Evolutionary conservation across 2,888 invertebrate species (phyloP).

Genomic region (Drosophila engyochracea): DNA sequence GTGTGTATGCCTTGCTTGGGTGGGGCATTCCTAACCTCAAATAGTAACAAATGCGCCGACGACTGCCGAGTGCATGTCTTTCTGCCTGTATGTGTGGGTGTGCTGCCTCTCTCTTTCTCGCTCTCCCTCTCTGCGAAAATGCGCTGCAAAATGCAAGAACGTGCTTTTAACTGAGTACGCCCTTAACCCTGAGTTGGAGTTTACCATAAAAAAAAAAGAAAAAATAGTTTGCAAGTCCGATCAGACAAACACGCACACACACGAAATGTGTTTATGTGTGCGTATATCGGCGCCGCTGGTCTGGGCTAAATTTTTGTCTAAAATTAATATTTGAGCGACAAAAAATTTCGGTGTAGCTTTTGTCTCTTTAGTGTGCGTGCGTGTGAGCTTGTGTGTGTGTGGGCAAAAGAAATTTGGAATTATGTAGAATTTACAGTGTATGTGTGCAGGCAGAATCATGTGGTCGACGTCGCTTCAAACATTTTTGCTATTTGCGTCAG

Average conservation of each 20-base stretch:
- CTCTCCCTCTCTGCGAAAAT: conserved; percentile 22
- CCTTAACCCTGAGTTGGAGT: conserved; percentile 72
- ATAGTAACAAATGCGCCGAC: conserved; percentile 61
- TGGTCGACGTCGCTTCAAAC: conserved; percentile 65
- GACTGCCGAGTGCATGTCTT: conserved; percentile 60
- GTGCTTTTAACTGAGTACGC: conserved; percentile 62
- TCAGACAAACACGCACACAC: conserved; percentile 39
- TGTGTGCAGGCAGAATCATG: conserved; percentile 62
- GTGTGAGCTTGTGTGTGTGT: conserved; percentile 39
- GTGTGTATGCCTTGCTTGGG: conserved; percentile 70
- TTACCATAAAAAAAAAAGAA: conserved; percentile 14
- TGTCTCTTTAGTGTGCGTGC: conserved; percentile 8
- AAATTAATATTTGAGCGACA: conserved; percentile 81
- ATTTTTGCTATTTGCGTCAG: conserved; percentile 74
- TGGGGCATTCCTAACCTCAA: conserved; percentile 82
- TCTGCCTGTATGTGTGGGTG: conserved; percentile 50
- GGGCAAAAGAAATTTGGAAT: conserved; percentile 70
- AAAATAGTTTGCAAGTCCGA: conserved; percentile 41
- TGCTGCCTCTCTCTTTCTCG: conserved; percentile 25
- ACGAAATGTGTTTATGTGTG: conserved; percentile 41
- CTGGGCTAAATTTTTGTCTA: conserved; percentile 73
- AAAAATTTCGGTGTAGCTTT: conserved; percentile 52
- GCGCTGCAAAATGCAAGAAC: conserved; percentile 63
- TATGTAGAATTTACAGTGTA: conserved; percentile 60
- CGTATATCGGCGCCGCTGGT: conserved; percentile 43